Evolutionary conservation across 2,797 vertebrate species (phyloP), one percentile per base, ranked within the genome.

Genomic region (Chloroceryle inda): DNA sequence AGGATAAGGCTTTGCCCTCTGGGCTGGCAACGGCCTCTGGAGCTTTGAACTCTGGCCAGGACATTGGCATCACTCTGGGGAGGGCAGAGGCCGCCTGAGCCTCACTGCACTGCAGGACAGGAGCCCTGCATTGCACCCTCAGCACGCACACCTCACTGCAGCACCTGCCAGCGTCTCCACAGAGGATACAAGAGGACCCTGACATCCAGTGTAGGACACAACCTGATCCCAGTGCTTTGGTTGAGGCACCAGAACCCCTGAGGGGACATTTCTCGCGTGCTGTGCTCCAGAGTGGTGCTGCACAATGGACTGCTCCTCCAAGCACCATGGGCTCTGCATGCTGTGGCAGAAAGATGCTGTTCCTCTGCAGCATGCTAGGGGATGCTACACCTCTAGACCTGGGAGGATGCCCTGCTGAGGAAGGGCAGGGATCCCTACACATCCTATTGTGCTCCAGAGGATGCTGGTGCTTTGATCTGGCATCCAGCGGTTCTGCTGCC

Each of bases 211-310:
- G 0, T 10, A 27, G 53, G 63, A 31, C 40, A 71, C 58, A 55
- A 23, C 44, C 66, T 26, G 21, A 11, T 2, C 24, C 15, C 11
- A 0, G 21, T 33, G 50, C 55, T n/a, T 17, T 6, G 63, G 18
- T 35, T 69, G 45, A 62, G 62, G 40, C 21, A 27, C 19, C 47
- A 72, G 14, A 56, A 13, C 22, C 18, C 18, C 38, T 7, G 23
- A 10, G 56, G 3, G 2, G 45, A 20, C 26, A 3, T 35, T 13
- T 20, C 1, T 55, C 37, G 10, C 0, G 5, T n/a, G 29, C 67
- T 75, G 47, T 42, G 52, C 47, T 79, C 69, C 42, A 18, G 33
- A 61, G 47, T 7, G 42, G 27, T 21, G 40, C 45, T 88, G 75
- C 62, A 38, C 56, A 11, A 35, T 5, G 53, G 5, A 10, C n/a